Evolutionary conservation across 2,113 vertebrate genomes (phyloP).

Genomic region (Rana temporaria): DNA sequence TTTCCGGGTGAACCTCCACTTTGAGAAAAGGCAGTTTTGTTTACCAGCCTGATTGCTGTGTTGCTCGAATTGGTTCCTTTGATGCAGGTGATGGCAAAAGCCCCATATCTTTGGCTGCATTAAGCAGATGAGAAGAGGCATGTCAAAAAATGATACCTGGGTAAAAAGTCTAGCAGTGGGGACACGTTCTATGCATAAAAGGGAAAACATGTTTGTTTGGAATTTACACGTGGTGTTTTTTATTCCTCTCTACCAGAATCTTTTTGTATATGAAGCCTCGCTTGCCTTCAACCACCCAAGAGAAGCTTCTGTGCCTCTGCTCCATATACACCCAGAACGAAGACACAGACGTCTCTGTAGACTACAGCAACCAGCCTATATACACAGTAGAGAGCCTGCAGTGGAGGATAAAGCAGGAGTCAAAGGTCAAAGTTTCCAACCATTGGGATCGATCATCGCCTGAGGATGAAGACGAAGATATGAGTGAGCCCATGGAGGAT

Average conservation of each 20-base stretch:
- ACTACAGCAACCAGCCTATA: slow-evolving; percentile 72
- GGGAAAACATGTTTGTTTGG: too few relatives aligned
- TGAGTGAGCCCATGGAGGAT: slow-evolving; percentile 59
- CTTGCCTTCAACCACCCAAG: slow-evolving; percentile 76
- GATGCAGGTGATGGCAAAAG: too few relatives aligned
- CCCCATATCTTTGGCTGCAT: too few relatives aligned
- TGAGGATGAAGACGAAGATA: slow-evolving; percentile 55
- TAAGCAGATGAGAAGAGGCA: not conserved
- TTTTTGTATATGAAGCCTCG: slow-evolving; percentile 86
- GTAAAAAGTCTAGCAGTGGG: too few relatives aligned
- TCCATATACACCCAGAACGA: slow-evolving; percentile 87
- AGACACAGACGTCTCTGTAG: slow-evolving; percentile 54
- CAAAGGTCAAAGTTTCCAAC: slow-evolving; percentile 60
- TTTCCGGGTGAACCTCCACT: too few relatives aligned
- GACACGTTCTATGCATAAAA: too few relatives aligned
- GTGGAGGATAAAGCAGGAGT: slow-evolving; percentile 70
- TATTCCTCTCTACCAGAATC: slow-evolving; percentile 69
- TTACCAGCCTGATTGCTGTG: too few relatives aligned
- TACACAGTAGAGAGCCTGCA: slow-evolving; percentile 89
- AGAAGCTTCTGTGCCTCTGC: slow-evolving; percentile 84
- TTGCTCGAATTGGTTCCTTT: too few relatives aligned
- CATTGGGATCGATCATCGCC: not conserved
- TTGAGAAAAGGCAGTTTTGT: too few relatives aligned
- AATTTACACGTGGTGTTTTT: not conserved
- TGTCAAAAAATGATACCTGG: too few relatives aligned